phyloP scores from a whole-genome alignment of 2,888 invertebrate genomes.

The Protonemura montana region DNA sequence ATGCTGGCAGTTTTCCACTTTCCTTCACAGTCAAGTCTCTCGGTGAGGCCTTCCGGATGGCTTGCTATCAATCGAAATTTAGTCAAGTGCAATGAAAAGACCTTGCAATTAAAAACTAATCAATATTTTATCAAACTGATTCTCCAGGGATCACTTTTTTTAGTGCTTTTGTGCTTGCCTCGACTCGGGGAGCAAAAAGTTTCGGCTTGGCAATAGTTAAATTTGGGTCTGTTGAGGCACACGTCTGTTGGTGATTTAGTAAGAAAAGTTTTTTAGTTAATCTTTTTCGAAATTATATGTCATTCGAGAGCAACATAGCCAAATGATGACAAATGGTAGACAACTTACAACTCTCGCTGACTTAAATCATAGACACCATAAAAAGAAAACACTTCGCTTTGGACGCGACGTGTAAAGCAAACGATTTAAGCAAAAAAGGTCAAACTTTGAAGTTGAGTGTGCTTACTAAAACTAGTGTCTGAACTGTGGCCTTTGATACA shows the following conservation, averaged over 20 bases:
- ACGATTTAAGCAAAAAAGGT: too few species aligned
- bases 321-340: slow-evolving; percentile 40
- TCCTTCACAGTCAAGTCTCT: background rate
- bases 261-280: background rate
- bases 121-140: background rate
- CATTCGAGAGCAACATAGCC: slow-evolving; percentile 34
- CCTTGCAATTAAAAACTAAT: background rate
- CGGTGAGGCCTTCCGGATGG: background rate
- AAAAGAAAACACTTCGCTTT: background rate
- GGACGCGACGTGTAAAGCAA: background rate
- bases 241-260: slow-evolving; percentile 35
- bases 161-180: background rate
- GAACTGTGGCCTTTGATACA: too few species aligned
- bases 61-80: background rate
- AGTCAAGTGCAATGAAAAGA: slow-evolving; percentile 24
- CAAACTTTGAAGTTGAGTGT: background rate
- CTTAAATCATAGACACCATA: slow-evolving; percentile 16
- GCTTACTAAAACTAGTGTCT: background rate
- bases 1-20: slow-evolving; percentile 7
- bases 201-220: background rate
- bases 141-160: background rate
- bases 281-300: slow-evolving; percentile 36
- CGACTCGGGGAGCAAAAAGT: background rate
- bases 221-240: slow-evolving; percentile 31
- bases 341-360: background rate